Evolutionary conservation across 2,797 vertebrate genomes (phyloP).

Genomic region (Falco berigora): DNA sequence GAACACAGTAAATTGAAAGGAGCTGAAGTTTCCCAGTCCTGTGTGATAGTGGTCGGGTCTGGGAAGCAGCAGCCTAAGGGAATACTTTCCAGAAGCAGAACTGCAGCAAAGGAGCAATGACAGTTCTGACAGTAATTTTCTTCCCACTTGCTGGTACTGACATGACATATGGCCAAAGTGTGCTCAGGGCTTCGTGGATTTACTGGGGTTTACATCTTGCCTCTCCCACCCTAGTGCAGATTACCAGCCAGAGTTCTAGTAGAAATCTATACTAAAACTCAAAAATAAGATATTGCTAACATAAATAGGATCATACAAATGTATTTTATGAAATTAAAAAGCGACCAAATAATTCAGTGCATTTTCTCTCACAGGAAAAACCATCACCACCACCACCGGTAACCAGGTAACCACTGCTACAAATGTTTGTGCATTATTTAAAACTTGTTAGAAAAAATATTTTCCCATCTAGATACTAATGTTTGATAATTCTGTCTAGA

Average conservation of each 20-base stretch:
- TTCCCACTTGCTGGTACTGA: not conserved
- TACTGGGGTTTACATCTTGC: not conserved
- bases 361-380: slow-evolving; percentile 54
- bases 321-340: not conserved
- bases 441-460: not conserved
- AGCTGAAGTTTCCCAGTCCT: not conserved
- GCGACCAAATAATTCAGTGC: not conserved
- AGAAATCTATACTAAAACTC: not conserved
- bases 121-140: not conserved
- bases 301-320: not conserved
- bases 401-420: slow-evolving; percentile 51
- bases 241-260: not conserved
- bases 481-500: not conserved
- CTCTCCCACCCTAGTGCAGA: not conserved
- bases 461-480: not conserved
- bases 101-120: not conserved
- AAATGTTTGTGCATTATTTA: not conserved
- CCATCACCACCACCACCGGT: slow-evolving; percentile 6
- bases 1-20: not conserved
- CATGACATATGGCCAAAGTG: not conserved
- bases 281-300: not conserved
- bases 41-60: not conserved
- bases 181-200: not conserved
- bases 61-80: not conserved
- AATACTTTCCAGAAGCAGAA: not conserved